These are phyloP conservation scores for Lasioglossum lativentre DNA, from an alignment of 2,888 invertebrate species.

Conservation along the genomic window DNA sequence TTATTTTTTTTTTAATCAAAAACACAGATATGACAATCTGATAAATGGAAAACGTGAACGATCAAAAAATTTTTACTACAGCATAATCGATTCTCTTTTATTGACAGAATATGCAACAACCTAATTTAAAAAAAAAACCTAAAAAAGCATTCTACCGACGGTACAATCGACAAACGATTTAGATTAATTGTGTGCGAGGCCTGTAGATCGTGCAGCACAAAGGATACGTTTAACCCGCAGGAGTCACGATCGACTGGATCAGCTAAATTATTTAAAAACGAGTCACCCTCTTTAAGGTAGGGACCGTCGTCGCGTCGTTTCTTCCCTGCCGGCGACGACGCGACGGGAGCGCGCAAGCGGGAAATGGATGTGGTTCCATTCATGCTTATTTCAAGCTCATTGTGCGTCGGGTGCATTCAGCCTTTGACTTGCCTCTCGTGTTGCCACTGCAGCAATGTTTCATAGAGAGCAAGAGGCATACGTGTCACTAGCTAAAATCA, in stretches of 20 bases:
- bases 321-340: slow-evolving; percentile 74
- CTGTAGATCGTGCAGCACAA: background rate
- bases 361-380: slow-evolving; percentile 80
- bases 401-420: slow-evolving; percentile 80
- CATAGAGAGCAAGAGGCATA: slow-evolving; percentile 61
- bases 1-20: too few relatives aligned
- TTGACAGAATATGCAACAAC: too few relatives aligned
- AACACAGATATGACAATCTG: too few relatives aligned
- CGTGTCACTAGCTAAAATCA: slow-evolving; percentile 65
- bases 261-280: slow-evolving; percentile 78
- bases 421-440: slow-evolving; percentile 80
- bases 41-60: too few relatives aligned
- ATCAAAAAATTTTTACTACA: too few relatives aligned
- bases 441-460: slow-evolving; percentile 70
- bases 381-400: slow-evolving; percentile 84
- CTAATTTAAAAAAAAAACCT: too few relatives aligned
- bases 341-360: slow-evolving; percentile 67
- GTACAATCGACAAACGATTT: background rate
- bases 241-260: slow-evolving; percentile 65
- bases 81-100: too few relatives aligned
- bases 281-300: slow-evolving; percentile 73
- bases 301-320: slow-evolving; percentile 55
- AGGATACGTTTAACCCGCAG: slow-evolving; percentile 11
- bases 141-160: background rate
- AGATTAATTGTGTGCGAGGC: slow-evolving; percentile 5